phyloP scores from a whole-genome alignment of 2,797 vertebrate species.

The Pagetopsis macropterus region DNA sequence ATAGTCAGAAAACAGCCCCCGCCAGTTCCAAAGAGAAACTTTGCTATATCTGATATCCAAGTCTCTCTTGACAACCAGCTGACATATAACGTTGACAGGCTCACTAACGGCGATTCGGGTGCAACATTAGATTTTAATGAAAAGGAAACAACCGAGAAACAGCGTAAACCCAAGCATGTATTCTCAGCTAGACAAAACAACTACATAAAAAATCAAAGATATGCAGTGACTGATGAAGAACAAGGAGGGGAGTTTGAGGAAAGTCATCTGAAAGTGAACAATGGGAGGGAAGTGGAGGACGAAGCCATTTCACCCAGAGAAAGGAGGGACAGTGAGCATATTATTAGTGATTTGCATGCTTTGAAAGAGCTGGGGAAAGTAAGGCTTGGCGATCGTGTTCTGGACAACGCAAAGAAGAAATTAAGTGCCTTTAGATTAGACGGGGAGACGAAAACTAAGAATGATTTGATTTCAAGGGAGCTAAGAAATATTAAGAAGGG shows the following conservation, averaged over 20 bases:
- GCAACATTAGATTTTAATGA: slow-evolving; percentile 52
- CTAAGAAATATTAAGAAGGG: slow-evolving; percentile 76
- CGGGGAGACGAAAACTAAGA: slow-evolving; percentile 65
- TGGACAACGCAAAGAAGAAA: slow-evolving; percentile 52
- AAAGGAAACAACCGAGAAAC: slow-evolving; percentile 52
- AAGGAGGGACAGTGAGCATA: slow-evolving; percentile 63
- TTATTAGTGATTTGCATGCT: slow-evolving; percentile 73
- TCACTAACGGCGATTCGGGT: slow-evolving; percentile 26
- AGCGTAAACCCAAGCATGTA: slow-evolving; percentile 65
- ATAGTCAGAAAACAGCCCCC: slow-evolving; percentile 68
- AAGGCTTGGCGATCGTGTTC: slow-evolving; percentile 49
- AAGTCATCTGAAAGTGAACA: slow-evolving; percentile 43
- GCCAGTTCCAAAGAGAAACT: slow-evolving; percentile 69
- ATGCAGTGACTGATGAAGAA: slow-evolving; percentile 54
- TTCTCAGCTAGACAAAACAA: slow-evolving; percentile 84
- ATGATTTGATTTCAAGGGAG: slow-evolving; percentile 74
- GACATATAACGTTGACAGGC: slow-evolving; percentile 18
- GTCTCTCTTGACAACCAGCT: slow-evolving; percentile 53
- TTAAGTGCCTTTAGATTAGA: slow-evolving; percentile 50
- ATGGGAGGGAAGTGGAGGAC: slow-evolving; percentile 15
- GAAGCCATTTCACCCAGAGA: slow-evolving; percentile 32
- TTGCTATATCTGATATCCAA: slow-evolving; percentile 64
- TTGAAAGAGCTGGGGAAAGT: slow-evolving; percentile 72
- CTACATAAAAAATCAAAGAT: slow-evolving; percentile 84
- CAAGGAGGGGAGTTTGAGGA: slow-evolving; percentile 43